phyloP scores from a whole-genome alignment of 2,113 vertebrate genomes.

The Chaetorhynchus papuensis region DNA sequence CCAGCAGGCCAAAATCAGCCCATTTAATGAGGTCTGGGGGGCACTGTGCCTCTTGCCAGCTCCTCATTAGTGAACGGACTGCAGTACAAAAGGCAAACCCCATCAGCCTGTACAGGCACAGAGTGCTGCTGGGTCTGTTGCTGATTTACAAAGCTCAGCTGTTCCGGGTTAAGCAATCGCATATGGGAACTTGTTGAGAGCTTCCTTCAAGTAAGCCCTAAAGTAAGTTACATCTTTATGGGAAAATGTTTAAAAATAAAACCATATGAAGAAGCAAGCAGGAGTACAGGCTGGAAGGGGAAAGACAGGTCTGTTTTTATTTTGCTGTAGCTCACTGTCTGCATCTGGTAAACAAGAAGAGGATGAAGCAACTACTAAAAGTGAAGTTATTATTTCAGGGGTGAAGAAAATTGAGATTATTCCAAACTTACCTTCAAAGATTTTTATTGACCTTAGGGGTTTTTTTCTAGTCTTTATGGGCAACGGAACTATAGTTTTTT shows the following conservation, averaged over 20 bases:
- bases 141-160: constrained; percentile 40
- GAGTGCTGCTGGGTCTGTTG: constrained; percentile 11
- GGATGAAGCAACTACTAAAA: background rate
- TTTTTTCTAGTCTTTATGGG: background rate
- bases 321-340: background rate
- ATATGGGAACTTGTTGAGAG: constrained; percentile 24
- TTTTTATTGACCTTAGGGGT: background rate
- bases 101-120: background rate
- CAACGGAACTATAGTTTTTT: background rate
- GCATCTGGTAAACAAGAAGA: background rate
- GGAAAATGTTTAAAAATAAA: constrained; percentile 43
- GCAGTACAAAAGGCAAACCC: background rate
- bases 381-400: background rate
- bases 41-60: background rate
- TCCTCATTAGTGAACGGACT: background rate
- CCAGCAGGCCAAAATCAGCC: background rate
- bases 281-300: background rate
- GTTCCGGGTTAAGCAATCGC: background rate
- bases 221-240: constrained; percentile 53
- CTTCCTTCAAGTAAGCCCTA: constrained; percentile 56
- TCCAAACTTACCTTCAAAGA: background rate
- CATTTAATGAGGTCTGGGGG: background rate
- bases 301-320: background rate
- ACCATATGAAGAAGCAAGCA: constrained; percentile 13
- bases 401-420: background rate